Conservation (phyloP, 23 tunicate species). For the Diplosoma virens region DNA sequence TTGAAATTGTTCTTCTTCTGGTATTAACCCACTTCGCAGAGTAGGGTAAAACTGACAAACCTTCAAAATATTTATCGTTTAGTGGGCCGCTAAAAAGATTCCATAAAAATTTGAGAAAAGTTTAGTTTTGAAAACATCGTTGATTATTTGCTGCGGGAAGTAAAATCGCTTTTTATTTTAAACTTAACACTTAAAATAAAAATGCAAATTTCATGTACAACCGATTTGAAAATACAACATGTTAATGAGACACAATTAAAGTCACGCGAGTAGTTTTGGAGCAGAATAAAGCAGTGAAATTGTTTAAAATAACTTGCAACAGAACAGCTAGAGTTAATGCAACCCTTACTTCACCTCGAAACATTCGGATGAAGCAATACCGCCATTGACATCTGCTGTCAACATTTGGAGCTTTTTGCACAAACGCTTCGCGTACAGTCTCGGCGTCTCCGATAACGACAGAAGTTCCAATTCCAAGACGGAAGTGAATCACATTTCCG, state of each 20-base stretch:
- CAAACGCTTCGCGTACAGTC: conserved; percentile 60
- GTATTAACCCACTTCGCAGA: conserved; percentile 85
- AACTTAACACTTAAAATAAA: neutral
- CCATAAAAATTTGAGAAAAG: no score
- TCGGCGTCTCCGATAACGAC: conserved; percentile 70
- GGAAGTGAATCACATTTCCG: conserved; percentile 57
- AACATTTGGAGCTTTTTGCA: conserved; percentile 53
- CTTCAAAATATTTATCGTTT: no score
- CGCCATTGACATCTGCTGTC: conserved; percentile 86
- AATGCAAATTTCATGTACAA: no score
- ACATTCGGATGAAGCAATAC: conserved; percentile 64
- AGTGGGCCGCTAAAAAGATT: no score
- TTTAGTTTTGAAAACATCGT: no score
- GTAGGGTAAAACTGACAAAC: conserved; percentile 87
- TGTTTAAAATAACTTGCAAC: no score
- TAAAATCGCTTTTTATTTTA: neutral
- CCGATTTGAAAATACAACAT: neutral
- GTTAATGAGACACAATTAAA: no score
- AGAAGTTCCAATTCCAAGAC: conserved; percentile 44
- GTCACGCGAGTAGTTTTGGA: no score
- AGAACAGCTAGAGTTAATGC: no score
- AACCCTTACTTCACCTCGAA: conserved; percentile 48
- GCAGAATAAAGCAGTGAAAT: no score
- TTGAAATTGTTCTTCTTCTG: conserved; percentile 57
- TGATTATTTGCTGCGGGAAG: no score